phyloP scores from a whole-genome alignment of 2,888 invertebrate species.

The Apoda limacodes region DNA sequence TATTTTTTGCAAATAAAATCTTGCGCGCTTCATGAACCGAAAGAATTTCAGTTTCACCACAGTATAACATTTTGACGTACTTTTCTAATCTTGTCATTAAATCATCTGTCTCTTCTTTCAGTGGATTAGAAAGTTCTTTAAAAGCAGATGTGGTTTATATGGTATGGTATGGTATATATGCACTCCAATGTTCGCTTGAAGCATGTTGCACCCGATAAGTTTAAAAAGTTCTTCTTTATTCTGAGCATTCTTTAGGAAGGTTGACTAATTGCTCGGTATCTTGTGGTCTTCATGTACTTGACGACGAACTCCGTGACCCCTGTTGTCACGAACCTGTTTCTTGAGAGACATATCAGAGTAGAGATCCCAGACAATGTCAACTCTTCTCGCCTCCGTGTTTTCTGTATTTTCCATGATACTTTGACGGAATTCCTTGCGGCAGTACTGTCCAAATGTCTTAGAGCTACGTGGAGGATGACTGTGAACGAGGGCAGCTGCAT shows the following conservation, averaged over 20 bases:
- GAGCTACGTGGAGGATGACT: conserved; percentile 11
- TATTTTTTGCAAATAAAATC: conserved; percentile 1
- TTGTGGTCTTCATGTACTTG: too few species aligned
- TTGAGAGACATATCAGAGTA: too few species aligned
- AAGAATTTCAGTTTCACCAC: neutral
- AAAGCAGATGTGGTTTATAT: conserved; percentile 1
- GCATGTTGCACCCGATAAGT: conserved; percentile 1
- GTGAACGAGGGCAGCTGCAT: conserved; percentile 10
- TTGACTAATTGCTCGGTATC: too few species aligned
- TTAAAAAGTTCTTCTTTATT: conserved; percentile 8
- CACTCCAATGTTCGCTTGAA: conserved; percentile 2
- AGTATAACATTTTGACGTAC: neutral
- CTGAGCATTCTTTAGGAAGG: conserved; percentile 7
- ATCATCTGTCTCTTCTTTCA: neutral
- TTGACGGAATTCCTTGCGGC: conserved; percentile 10
- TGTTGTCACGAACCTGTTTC: too few species aligned
- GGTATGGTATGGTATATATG: conserved; percentile 6
- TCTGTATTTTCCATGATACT: conserved; percentile 7
- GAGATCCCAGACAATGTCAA: conserved; percentile 11
- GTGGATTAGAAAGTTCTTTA: conserved; percentile 1
- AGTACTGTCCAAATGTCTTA: conserved; percentile 9
- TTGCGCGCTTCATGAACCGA: neutral
- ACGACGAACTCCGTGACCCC: too few species aligned
- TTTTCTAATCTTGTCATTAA: neutral
- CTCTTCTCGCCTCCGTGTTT: conserved; percentile 8